Conservation (phyloP, 2,888 invertebrate species). For the Lepidonotus clava region DNA sequence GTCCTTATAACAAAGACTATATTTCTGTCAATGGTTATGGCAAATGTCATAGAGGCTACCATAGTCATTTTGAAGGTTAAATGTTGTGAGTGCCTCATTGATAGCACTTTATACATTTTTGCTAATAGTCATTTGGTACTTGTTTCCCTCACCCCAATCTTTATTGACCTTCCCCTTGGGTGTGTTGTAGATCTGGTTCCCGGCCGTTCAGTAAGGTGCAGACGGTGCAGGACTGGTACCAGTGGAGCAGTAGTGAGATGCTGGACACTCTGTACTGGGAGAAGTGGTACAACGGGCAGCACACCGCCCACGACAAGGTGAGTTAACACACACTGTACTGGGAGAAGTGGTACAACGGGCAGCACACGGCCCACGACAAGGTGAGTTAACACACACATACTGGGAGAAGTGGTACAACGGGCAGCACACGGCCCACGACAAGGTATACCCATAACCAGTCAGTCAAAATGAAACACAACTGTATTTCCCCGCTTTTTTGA, state of each 20-base stretch:
- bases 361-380: constrained; percentile 7
- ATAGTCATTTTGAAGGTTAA: too few species aligned
- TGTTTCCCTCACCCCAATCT: too few species aligned
- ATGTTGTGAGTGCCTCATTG: too few species aligned
- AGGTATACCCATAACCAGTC: too few species aligned
- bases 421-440: constrained; percentile 6
- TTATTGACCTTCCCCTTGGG: not conserved
- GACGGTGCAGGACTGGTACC: constrained; percentile 57
- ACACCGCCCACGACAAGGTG: constrained; percentile 11
- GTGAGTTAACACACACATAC: constrained; percentile 55
- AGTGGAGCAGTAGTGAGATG: constrained; percentile 65
- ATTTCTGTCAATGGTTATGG: too few species aligned
- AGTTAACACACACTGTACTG: constrained; percentile 64
- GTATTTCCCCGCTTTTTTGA: too few species aligned
- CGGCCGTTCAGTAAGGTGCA: constrained; percentile 44
- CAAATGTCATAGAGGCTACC: too few species aligned
- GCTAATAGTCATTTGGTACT: too few species aligned
- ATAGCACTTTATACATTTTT: too few species aligned
- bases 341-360: constrained; percentile 54
- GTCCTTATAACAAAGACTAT: too few species aligned
- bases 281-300: constrained; percentile 43
- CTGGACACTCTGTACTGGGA: constrained; percentile 68
- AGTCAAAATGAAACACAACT: too few species aligned
- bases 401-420: constrained; percentile 55
- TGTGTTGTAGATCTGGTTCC: not conserved